Conservation (phyloP, 1,140 invertebrate genomes). For the Megathymus violae region DNA sequence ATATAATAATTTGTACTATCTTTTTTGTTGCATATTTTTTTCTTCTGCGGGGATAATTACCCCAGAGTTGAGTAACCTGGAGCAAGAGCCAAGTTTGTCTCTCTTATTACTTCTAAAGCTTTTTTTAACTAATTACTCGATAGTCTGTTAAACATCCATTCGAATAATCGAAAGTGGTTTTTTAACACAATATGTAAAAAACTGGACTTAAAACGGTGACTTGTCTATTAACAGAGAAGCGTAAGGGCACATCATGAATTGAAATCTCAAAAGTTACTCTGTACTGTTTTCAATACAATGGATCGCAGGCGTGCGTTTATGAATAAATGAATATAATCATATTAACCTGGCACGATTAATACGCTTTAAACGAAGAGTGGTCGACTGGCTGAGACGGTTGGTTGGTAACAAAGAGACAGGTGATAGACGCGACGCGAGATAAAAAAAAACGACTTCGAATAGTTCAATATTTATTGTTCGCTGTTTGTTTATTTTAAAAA, state of each 20-base stretch:
- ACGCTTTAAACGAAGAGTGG: conserved; percentile 24
- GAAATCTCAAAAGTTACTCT: conserved; percentile 24
- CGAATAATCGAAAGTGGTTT: not conserved
- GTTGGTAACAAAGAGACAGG: conserved; percentile 22
- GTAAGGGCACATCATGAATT: conserved; percentile 26
- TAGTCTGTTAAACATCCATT: not conserved
- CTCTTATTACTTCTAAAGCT: too few relatives aligned
- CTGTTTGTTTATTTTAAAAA: not conserved
- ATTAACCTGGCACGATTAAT: conserved; percentile 31
- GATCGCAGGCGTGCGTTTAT: conserved; percentile 29
- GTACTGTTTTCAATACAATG: conserved; percentile 30
- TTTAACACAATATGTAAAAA: not conserved
- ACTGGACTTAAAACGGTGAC: not conserved
- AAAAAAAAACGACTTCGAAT: conserved; percentile 12
- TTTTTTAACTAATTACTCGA: too few relatives aligned
- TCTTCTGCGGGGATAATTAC: too few relatives aligned
- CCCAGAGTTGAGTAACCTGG: too few relatives aligned
- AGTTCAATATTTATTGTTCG: conserved; percentile 16
- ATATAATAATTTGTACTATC: too few relatives aligned
- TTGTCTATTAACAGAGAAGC: conserved; percentile 20
- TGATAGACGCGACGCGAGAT: conserved; percentile 15
- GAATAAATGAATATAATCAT: conserved; percentile 33
- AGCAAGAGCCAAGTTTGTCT: too few relatives aligned
- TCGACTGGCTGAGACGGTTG: conserved; percentile 15
- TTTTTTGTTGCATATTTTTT: too few relatives aligned